These are phyloP conservation scores for Tragelaphus strepsiceros DNA, from an alignment of 2,113 vertebrate genomes.

Conservation along the genomic window DNA sequence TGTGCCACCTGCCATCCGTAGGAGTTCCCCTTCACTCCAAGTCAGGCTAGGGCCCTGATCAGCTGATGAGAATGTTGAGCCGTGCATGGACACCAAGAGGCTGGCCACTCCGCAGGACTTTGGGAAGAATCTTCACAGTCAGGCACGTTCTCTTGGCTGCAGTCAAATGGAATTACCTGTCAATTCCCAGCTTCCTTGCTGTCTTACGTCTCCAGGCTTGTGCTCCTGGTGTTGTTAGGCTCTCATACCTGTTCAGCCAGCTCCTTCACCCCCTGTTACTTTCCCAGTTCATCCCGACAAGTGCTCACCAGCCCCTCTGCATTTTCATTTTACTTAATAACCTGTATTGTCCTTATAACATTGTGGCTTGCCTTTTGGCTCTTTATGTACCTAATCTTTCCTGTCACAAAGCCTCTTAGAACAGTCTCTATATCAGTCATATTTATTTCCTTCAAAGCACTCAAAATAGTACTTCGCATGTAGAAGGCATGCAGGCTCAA, in stretches of 20 bases:
- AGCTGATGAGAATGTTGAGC: neutral
- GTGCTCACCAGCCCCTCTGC: neutral
- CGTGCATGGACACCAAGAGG: accelerated
- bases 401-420: neutral
- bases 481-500: neutral
- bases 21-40: neutral
- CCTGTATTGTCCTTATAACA: neutral
- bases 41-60: neutral
- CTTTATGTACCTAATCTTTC: neutral
- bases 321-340: neutral
- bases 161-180: neutral
- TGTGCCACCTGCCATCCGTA: neutral
- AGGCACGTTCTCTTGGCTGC: neutral
- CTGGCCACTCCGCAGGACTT: neutral
- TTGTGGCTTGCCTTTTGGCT: neutral
- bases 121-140: neutral
- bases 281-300: neutral
- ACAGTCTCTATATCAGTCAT: neutral
- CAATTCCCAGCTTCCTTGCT: neutral
- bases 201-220: neutral
- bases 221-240: neutral
- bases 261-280: neutral
- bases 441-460: neutral
- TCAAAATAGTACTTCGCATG: neutral
- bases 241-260: neutral